phyloP scores from a whole-genome alignment of 2,888 invertebrate genomes.

The Drosophila maculinotata region DNA sequence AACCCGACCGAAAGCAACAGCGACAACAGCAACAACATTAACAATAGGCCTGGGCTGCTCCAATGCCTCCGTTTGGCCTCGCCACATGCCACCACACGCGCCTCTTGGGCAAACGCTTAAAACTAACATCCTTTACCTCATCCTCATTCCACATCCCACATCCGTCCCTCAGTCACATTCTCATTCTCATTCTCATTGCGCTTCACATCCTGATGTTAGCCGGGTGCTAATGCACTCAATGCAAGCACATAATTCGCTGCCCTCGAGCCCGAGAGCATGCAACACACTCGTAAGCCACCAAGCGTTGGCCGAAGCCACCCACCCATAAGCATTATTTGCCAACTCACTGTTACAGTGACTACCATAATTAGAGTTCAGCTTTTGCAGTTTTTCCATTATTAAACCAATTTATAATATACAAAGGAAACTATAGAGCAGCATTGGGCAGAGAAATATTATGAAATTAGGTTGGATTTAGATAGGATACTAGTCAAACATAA shows the following conservation, averaged over 20 bases:
- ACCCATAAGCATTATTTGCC: conserved; percentile 31
- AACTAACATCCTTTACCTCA: conserved; percentile 70
- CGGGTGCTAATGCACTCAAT: conserved; percentile 78
- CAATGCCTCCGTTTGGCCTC: conserved; percentile 61
- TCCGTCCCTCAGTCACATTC: neutral
- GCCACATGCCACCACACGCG: conserved; percentile 44
- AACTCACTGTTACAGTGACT: conserved; percentile 40
- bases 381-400: neutral
- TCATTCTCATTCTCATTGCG: conserved; percentile 35
- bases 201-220: conserved; percentile 38
- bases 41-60: conserved; percentile 44
- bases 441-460: too few species aligned
- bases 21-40: conserved; percentile 39
- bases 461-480: too few species aligned
- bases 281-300: conserved; percentile 60
- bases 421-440: too few species aligned
- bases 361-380: conserved; percentile 1
- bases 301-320: conserved; percentile 18
- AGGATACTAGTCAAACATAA: too few species aligned
- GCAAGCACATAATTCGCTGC: conserved; percentile 79
- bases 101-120: conserved; percentile 71
- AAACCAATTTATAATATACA: too few species aligned
- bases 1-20: neutral
- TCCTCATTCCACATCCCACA: conserved; percentile 15
- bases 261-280: conserved; percentile 64